Base-by-base conservation (phyloP, 2,113 vertebrate genomes). In the Centrocercus urophasianus region DNA sequence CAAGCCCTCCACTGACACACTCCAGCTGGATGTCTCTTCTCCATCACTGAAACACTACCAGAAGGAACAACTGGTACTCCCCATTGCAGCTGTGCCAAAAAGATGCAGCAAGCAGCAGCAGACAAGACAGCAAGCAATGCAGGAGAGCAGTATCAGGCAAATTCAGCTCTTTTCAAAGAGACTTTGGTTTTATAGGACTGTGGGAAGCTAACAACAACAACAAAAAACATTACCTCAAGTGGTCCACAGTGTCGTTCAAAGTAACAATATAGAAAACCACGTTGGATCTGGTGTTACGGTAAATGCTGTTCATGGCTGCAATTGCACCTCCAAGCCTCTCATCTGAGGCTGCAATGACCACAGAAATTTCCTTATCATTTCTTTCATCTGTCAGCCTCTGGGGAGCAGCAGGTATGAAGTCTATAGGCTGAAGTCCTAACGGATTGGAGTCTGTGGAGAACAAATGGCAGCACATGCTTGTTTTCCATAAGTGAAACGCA, bases 181-280 rank as follows among this genome's bases (percentile, higher is more conserved):
- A 85, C 17, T 50, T 6, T 43, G 30, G 21, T 36, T 66, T 61
- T 63, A 77, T 15, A 5, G 10, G 25, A 60, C 4, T 22, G n/a
- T 28, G 38, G 38, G 47, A 71, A 87, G 50, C 47, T 67, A 75
- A 2, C 3, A 60, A 54, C 64, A 75, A 2, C 3, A 60, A 54
- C 34, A 32, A 61, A 60, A 30, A 59, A 10, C 57, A 8, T 98
- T 97, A 99, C 99, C 98, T 98, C 34, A 99, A 95, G 95, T 99
- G 99, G 88, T 98, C 98, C 80, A 97, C 98, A 6, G 99, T 99
- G 87, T 98, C 97, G 57, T 99, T 99, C 86, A 98, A 88, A 3
- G 99, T 99, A 78, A 99, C 98, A n/a, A 99, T 98, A 84, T 99
- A 97, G 98, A 99, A 99, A 40, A 98, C 96, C 65, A 99, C 98